Evolutionary conservation across 64 coral and sea anemone genomes (phyloP).

Genomic region (Porites australiensis): DNA sequence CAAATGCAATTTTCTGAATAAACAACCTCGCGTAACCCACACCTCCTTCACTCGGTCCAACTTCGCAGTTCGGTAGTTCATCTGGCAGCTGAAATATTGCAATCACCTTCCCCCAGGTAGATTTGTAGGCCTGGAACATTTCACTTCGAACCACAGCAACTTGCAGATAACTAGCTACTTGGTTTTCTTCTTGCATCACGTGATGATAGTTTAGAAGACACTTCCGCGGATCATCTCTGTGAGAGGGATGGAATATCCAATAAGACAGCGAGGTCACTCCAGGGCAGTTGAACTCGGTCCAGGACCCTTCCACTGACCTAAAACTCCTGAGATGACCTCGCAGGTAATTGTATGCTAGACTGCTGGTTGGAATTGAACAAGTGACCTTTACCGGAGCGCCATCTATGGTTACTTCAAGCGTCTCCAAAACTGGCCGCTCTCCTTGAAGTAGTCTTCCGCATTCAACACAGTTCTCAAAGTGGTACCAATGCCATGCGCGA

Average conservation of each 20-base stretch:
- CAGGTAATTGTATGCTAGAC: not conserved
- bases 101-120: conserved; percentile 56
- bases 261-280: not conserved
- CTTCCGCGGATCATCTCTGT: conserved; percentile 39
- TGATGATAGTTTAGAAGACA: conserved; percentile 51
- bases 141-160: conserved; percentile 47
- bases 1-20: conserved; percentile 54
- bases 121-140: conserved; percentile 27
- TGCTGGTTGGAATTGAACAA: conserved; percentile 2
- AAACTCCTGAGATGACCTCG: not conserved
- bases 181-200: conserved; percentile 24
- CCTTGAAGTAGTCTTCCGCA: conserved; percentile 40
- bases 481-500: conserved; percentile 56
- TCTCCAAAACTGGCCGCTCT: not conserved
- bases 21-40: conserved; percentile 62
- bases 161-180: not conserved
- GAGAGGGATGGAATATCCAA: conserved; percentile 56
- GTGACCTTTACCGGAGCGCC: not conserved
- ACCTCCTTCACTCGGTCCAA: conserved; percentile 26
- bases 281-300: not conserved
- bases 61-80: not conserved
- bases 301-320: not conserved
- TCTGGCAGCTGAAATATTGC: conserved; percentile 58
- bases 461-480: not conserved
- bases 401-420: not conserved